Percentiles rank a stretch among this genome's conserved stretches.
These are phyloP conservation scores for Halocynthia aurantium DNA, from an alignment of 23 tunicate genomes.

Conservation along the genomic window DNA sequence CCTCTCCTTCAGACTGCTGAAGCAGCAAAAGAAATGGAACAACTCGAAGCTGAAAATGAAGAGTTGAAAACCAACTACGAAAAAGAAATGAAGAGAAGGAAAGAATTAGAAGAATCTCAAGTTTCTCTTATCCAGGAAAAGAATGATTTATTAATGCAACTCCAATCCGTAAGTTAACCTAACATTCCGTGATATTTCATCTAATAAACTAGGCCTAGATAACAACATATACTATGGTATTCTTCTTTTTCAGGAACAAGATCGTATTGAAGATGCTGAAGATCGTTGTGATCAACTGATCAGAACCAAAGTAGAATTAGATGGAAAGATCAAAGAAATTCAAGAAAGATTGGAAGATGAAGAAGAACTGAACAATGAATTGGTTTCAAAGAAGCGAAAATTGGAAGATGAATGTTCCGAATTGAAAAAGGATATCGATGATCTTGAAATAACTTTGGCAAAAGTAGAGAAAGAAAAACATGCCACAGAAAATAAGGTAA, in stretches of 20 bases:
- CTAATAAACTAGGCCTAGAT: not conserved
- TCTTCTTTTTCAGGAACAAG: slow-evolving; percentile 64
- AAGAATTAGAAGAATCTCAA: slow-evolving; percentile 89
- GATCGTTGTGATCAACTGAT: slow-evolving; percentile 93
- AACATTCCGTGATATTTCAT: not conserved
- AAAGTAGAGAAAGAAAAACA: slow-evolving; percentile 97
- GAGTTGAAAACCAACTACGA: slow-evolving; percentile 84
- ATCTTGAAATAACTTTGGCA: slow-evolving; percentile 73
- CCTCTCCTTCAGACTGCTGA: slow-evolving; percentile 95
- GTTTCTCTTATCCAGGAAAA: slow-evolving; percentile 88
- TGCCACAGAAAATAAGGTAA: slow-evolving; percentile 51
- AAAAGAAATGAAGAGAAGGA: slow-evolving; percentile 77
- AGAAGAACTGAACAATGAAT: slow-evolving; percentile 75
- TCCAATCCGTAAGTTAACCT: slow-evolving; percentile 21
- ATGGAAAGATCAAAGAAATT: slow-evolving; percentile 95
- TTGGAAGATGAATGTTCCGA: slow-evolving; percentile 91
- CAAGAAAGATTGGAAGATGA: slow-evolving; percentile 94
- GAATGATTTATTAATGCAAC: slow-evolving; percentile 82
- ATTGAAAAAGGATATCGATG: slow-evolving; percentile 89
- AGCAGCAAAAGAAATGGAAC: slow-evolving; percentile 88
- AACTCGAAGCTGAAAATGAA: slow-evolving; percentile 64
- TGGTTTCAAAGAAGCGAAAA: slow-evolving; percentile 79
- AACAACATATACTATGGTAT: no score
- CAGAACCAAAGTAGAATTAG: slow-evolving; percentile 85
- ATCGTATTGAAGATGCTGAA: slow-evolving; percentile 86